phyloP scores from a whole-genome alignment of 2,888 invertebrate species.

The Ochropacha duplaris region DNA sequence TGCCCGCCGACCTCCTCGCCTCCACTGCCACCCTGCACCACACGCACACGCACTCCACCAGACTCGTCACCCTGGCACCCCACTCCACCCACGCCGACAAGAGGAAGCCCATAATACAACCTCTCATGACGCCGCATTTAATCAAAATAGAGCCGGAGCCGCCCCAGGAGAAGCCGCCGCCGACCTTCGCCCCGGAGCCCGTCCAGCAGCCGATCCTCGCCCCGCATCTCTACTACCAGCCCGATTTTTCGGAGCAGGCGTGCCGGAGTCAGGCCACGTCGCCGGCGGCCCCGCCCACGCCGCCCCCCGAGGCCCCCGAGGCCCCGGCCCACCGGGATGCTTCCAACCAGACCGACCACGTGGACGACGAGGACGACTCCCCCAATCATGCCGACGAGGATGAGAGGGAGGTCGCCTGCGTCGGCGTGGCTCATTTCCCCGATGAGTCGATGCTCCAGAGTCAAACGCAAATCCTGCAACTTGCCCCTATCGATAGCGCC shows the following conservation, averaged over 20 bases:
- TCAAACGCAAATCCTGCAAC: slow-evolving; percentile 41
- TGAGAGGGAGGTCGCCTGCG: slow-evolving; percentile 71
- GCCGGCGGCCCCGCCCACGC: slow-evolving; percentile 83
- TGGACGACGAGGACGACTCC: slow-evolving; percentile 86
- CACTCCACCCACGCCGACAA: slow-evolving; percentile 62
- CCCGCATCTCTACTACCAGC: slow-evolving; percentile 83
- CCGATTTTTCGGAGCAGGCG: slow-evolving; percentile 72
- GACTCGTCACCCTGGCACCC: slow-evolving; percentile 85
- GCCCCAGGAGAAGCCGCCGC: slow-evolving; percentile 69
- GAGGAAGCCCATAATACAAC: slow-evolving; percentile 77
- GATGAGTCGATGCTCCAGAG: slow-evolving; percentile 52
- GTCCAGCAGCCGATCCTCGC: slow-evolving; percentile 78
- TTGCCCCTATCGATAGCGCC: slow-evolving; percentile 57
- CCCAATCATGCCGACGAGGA: slow-evolving; percentile 74
- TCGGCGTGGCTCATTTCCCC: slow-evolving; percentile 75
- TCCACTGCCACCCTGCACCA: slow-evolving; percentile 86
- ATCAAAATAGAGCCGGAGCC: slow-evolving; percentile 89
- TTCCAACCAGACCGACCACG: slow-evolving; percentile 92
- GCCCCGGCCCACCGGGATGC: slow-evolving; percentile 89
- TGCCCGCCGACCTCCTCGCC: slow-evolving; percentile 86
- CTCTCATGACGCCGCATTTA: slow-evolving; percentile 76
- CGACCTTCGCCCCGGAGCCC: slow-evolving; percentile 73
- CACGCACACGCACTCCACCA: slow-evolving; percentile 86
- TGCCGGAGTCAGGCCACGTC: slow-evolving; percentile 84
- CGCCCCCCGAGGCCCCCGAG: slow-evolving; percentile 80